A percentile compares a stretch with the other conserved stretches of the same genome.
These are phyloP conservation scores for Phyto melanocephala DNA, from an alignment of 2,888 invertebrate species.

Conservation along the genomic window DNA sequence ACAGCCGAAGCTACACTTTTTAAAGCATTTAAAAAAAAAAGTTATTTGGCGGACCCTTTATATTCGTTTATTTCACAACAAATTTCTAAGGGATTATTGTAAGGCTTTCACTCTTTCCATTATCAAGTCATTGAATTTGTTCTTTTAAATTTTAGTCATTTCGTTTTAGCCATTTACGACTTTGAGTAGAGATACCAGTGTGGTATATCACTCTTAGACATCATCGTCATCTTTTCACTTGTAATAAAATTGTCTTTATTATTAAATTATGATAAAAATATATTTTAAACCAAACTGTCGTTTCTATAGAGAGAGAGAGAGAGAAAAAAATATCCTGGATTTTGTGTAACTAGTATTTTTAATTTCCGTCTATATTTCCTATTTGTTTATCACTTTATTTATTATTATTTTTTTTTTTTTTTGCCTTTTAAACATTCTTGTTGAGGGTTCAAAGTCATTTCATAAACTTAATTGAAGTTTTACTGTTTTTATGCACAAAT, in stretches of 20 bases:
- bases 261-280: slow-evolving; percentile 57
- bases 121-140: no score
- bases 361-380: slow-evolving; percentile 78
- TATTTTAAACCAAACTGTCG: slow-evolving; percentile 18
- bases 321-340: slow-evolving; percentile 40
- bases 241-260: slow-evolving; percentile 41
- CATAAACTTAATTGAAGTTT: slow-evolving; percentile 60
- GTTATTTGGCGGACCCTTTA: no score
- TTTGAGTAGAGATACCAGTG: not conserved
- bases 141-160: no score
- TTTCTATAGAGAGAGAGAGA: not conserved
- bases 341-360: slow-evolving; percentile 69
- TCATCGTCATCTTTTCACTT: slow-evolving; percentile 3
- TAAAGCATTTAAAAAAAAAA: no score
- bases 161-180: not conserved
- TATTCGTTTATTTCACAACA: no score
- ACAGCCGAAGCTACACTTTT: no score
- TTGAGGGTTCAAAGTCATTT: slow-evolving; percentile 64
- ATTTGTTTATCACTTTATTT: slow-evolving; percentile 68
- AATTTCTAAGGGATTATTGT: no score
- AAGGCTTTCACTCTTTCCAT: no score
- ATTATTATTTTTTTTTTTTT: slow-evolving; percentile 43
- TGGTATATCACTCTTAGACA: not conserved
- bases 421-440: not conserved
- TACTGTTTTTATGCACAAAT: slow-evolving; percentile 32